Base-by-base conservation (phyloP, 2,888 invertebrate species). In the Andrena praecox region DNA sequence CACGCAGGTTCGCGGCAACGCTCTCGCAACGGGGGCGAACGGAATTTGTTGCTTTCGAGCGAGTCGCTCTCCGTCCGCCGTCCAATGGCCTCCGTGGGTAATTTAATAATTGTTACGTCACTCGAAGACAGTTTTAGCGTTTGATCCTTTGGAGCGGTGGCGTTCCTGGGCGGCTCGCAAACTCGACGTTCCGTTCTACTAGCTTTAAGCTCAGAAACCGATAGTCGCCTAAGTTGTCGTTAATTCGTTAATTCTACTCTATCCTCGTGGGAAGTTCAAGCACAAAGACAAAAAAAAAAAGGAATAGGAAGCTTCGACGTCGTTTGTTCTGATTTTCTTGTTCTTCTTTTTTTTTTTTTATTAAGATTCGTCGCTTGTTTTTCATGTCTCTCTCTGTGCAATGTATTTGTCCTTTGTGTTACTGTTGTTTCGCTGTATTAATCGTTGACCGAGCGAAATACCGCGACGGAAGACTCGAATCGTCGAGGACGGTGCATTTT, bases 351-450 rank as follows among this genome's bases (percentile, higher is more conserved):
- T 20, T 20, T 6, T 42, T 16, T 56, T 27, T 27, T 52, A 1
- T 24, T 4, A 10, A 56, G 50, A 56, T 56, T 56, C 56, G 16
- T 59, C 27, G 35, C 35, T 82, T 56, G 29, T 29, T 69, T n/a
- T 60, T 48, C 33, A 12, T 60, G 16, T 74, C 50, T 56, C 42
- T 48, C 50, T 66, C 59, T 62, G 74, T 79, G 73, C 82, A 82
- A 77, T 83, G 73, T 73, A 12, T 66, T 24, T 64, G 48, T 29
- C 50, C 31, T 59, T 60, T 69, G 59, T 54, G 60, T 73, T 69
- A 16, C 5, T 5, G n/a, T 35, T 5, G n/a, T 35, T 24, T 67
- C 54, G 52, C 24, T 68, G 52, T 52, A 33, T 33, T 62, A 8
- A 35, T 20, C 10, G 33, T 33, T 33, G 16, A 62, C 20, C 62